phyloP scores from a whole-genome alignment of 2,888 invertebrate species.

The Coleophora deauratella region DNA sequence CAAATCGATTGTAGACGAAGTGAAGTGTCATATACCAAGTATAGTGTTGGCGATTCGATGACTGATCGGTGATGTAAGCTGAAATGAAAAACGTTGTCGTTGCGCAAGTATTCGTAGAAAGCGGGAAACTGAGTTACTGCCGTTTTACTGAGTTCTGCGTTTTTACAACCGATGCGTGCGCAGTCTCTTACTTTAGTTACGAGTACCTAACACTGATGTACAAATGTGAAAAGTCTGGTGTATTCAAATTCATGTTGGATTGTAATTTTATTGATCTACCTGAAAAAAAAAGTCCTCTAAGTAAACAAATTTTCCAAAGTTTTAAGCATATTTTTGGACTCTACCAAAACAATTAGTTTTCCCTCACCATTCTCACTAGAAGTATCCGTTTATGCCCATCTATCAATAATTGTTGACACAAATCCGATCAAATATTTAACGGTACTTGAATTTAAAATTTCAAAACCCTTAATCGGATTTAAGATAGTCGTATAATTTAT shows the following conservation, averaged over 20 bases:
- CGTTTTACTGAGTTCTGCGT: too few species aligned
- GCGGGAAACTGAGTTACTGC: slow-evolving; percentile 31
- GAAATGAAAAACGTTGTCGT: slow-evolving; percentile 33
- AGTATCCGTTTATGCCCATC: slow-evolving; percentile 30
- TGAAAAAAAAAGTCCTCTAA: too few species aligned
- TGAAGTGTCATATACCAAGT: neutral
- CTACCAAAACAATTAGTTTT: slow-evolving; percentile 17
- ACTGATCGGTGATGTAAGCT: slow-evolving; percentile 43
- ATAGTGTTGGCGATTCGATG: slow-evolving; percentile 3
- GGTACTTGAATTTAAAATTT: slow-evolving; percentile 43
- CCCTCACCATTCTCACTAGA: slow-evolving; percentile 23
- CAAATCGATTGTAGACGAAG: too few species aligned
- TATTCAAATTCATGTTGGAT: too few species aligned
- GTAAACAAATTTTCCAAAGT: too few species aligned
- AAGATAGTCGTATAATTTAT: slow-evolving; percentile 43
- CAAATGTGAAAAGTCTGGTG: too few species aligned
- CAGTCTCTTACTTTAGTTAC: too few species aligned
- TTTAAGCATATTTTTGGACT: too few species aligned
- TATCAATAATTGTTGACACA: slow-evolving; percentile 52
- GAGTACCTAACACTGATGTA: too few species aligned
- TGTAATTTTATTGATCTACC: too few species aligned
- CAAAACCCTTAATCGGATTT: slow-evolving; percentile 38
- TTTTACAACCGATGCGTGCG: too few species aligned
- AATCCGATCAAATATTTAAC: slow-evolving; percentile 69
- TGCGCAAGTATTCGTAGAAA: slow-evolving; percentile 47